Evolutionary conservation across 30 jellyfish, hydroid and myxozoan genomes (phyloP), one percentile per base, ranked within the genome.

Genomic region (Clytia hemisphaerica): DNA sequence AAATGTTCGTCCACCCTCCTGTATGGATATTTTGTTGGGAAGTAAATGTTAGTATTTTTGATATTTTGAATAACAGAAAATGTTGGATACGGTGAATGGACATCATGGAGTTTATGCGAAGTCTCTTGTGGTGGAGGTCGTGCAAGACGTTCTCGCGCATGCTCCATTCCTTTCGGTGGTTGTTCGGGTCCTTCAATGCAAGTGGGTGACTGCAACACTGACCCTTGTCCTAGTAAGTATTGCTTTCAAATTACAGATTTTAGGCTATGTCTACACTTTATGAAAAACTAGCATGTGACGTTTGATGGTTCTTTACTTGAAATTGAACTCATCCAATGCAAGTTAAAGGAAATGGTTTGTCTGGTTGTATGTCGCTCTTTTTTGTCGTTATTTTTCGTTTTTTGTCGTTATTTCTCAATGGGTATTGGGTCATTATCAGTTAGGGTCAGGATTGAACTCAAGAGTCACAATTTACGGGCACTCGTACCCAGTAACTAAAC

Each of bases 91-190:
- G 25, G 19, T 4, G 5, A 6, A 25, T 57, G 70, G 70, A 45
- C 70, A 21, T 5, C 42, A 57, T 57, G 70, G 70, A 57, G 70
- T 57, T 44, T 44, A 22, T 57, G 70, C 42, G 16, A 37, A 0
- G 70, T 57, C 53, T 7, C 70, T 28, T 57, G 70, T 57, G 70
- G 44, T 12, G 14, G 27, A 2, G 70, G 70, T 3, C 0, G 37
- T 1, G 16, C 27, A 21, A 25, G 42, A n/a, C 27, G 70, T 16
- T 57, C 15, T 2, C 70, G 70, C 6, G 30, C 70, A 10, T 57
- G 70, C 30, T n/a, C 30, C 35, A 80, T 79, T 76, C 40, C 9
- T 4, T 1, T 57, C 26, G 70, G 30, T 5, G 42, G 33, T n/a
- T 25, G 27, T 6, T 57, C 44, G 19, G 30, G 6, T 6, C 25